phyloP scores from a whole-genome alignment of 2,113 vertebrate genomes.

The Dasyornis broadbenti region DNA sequence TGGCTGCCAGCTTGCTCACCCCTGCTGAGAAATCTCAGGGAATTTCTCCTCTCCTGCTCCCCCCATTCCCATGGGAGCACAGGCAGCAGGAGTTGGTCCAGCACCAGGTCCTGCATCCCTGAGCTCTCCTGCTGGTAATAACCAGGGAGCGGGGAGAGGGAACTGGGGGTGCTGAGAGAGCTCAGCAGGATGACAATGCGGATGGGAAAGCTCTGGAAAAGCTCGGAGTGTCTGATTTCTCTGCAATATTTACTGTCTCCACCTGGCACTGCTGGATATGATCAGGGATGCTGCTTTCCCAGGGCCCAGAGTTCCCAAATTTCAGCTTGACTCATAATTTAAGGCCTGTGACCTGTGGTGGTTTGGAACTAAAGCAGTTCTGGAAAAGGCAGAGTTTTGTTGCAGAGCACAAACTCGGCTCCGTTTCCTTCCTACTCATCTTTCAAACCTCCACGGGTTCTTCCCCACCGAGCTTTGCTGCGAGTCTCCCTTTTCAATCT shows the following conservation, averaged over 20 bases:
- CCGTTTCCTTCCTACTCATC: background rate
- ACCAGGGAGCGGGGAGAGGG: background rate
- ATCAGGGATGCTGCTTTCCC: background rate
- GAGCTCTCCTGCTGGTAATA: background rate
- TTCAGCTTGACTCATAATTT: background rate
- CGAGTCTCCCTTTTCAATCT: background rate
- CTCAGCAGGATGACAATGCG: fast-evolving
- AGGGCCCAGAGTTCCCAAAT: background rate
- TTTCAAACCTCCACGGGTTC: background rate
- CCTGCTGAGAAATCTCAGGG: background rate
- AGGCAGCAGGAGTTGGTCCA: no score
- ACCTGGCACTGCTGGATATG: background rate
- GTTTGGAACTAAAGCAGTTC: background rate
- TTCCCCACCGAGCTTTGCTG: background rate
- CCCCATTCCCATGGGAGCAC: background rate
- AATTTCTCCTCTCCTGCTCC: background rate
- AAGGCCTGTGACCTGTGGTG: background rate
- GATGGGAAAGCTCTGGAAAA: background rate
- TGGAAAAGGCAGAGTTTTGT: background rate
- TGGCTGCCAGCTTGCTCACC: background rate
- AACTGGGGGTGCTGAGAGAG: background rate
- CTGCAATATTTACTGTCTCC: background rate
- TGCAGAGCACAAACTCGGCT: background rate
- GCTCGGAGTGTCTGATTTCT: background rate
- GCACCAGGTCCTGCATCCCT: background rate